Percentiles rank a stretch among this genome's conserved stretches.
Conservation (phyloP, 2,888 invertebrate species). For the Hydriomena furcata region DNA sequence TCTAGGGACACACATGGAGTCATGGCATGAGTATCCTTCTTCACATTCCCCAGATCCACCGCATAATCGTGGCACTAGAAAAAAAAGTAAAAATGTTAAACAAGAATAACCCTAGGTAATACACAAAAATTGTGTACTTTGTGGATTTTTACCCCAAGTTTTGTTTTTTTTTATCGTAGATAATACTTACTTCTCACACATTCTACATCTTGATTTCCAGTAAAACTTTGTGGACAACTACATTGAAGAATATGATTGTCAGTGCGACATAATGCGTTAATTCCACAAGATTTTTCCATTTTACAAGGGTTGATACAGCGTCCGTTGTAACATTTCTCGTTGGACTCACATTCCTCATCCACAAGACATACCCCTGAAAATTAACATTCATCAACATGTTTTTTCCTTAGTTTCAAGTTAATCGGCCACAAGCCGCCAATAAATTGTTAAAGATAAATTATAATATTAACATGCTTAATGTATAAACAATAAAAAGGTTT, state of each 20-base stretch:
- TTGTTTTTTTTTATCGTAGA: background rate
- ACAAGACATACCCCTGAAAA: conserved; percentile 88
- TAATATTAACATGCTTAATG: no score
- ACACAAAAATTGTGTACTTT: background rate
- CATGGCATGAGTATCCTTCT: conserved; percentile 88
- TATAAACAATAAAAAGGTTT: no score
- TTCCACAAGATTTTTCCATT: conserved; percentile 90
- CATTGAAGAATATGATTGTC: conserved; percentile 90
- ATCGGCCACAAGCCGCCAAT: no score
- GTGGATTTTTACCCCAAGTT: no score
- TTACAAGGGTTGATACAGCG: conserved; percentile 93
- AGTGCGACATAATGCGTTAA: conserved; percentile 91
- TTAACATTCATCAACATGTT: no score
- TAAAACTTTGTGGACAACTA: conserved; percentile 92
- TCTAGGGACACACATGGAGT: conserved; percentile 91
- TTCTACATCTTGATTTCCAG: conserved; percentile 92
- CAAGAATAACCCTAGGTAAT: no score
- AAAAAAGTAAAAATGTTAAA: conserved; percentile 7
- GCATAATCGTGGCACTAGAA: conserved; percentile 90
- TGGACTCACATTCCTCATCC: conserved; percentile 90
- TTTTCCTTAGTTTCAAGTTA: no score
- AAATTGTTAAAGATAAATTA: no score
- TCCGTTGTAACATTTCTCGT: conserved; percentile 91
- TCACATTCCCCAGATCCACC: conserved; percentile 87
- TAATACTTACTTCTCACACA: conserved; percentile 90